Evolutionary conservation across 2,888 invertebrate species (phyloP).

Genomic region (Tholera decimalis): DNA sequence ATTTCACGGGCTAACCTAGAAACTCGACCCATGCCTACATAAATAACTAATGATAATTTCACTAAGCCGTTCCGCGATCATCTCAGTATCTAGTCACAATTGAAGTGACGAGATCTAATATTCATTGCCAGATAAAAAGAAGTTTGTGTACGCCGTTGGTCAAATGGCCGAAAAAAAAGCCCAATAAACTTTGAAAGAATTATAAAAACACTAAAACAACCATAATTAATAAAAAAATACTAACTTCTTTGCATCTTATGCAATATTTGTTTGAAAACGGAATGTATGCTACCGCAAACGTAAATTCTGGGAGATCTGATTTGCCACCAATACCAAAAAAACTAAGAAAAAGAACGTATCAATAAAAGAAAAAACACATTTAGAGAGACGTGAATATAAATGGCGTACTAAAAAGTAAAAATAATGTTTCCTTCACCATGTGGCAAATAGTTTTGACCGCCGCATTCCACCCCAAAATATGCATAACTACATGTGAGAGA

Average conservation of each 20-base stretch:
- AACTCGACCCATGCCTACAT: no score
- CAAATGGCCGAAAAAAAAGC: no score
- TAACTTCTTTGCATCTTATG: conserved; percentile 38
- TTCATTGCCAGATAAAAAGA: no score
- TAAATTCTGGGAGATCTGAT: conserved; percentile 34
- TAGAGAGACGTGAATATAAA: conserved; percentile 37
- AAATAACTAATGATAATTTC: no score
- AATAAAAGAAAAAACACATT: conserved; percentile 30
- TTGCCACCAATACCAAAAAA: conserved; percentile 41
- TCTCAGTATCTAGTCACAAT: no score
- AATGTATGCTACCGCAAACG: conserved; percentile 32
- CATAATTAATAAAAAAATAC: no score
- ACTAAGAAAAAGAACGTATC: conserved; percentile 23
- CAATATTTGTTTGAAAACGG: conserved; percentile 34
- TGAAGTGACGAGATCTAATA: no score
- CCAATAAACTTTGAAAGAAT: no score
- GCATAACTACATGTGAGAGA: conserved; percentile 30
- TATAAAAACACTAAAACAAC: no score
- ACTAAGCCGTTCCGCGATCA: no score
- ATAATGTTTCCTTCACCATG: conserved; percentile 33
- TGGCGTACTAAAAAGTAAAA: conserved; percentile 43
- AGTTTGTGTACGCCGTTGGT: no score
- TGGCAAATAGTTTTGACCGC: conserved; percentile 38
- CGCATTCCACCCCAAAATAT: conserved; percentile 39
- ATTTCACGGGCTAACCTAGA: no score